Evolutionary conservation across 2,797 vertebrate genomes (phyloP).

Genomic region (Channa striata): DNA sequence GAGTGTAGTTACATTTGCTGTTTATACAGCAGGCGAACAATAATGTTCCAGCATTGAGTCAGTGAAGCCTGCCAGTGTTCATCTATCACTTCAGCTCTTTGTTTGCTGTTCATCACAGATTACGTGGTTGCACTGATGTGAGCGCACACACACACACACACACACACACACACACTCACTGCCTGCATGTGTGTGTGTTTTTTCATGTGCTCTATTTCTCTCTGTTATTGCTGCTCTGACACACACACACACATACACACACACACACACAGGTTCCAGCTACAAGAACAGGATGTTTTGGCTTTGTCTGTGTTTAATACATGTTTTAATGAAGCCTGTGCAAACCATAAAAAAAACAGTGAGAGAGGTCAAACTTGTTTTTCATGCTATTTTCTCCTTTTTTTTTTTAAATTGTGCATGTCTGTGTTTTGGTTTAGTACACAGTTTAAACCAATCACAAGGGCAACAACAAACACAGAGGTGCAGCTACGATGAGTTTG

Average conservation of each 20-base stretch:
- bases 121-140: constrained; percentile 27
- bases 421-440: neutral
- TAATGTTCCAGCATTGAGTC: constrained; percentile 50
- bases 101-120: constrained; percentile 49
- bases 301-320: constrained; percentile 33
- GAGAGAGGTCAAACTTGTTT: constrained; percentile 26
- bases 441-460: neutral
- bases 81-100: constrained; percentile 55
- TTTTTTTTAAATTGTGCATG: neutral
- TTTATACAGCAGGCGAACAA: constrained; percentile 37
- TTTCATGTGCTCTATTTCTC: neutral
- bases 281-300: constrained; percentile 57
- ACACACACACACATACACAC: constrained; percentile 11
- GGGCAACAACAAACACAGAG: neutral
- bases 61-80: constrained; percentile 41
- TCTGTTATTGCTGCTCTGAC: constrained; percentile 8
- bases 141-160: neutral
- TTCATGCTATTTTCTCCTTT: neutral
- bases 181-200: constrained; percentile 1
- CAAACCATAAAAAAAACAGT: constrained; percentile 13
- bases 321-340: constrained; percentile 50
- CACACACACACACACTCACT: constrained; percentile 4
- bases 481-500: neutral
- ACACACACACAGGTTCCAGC: constrained; percentile 10
- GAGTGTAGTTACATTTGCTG: constrained; percentile 28